Evolutionary conservation across 2,797 vertebrate genomes (phyloP), one percentile per base, ranked within the genome.

Genomic region (Diceros bicornis): DNA sequence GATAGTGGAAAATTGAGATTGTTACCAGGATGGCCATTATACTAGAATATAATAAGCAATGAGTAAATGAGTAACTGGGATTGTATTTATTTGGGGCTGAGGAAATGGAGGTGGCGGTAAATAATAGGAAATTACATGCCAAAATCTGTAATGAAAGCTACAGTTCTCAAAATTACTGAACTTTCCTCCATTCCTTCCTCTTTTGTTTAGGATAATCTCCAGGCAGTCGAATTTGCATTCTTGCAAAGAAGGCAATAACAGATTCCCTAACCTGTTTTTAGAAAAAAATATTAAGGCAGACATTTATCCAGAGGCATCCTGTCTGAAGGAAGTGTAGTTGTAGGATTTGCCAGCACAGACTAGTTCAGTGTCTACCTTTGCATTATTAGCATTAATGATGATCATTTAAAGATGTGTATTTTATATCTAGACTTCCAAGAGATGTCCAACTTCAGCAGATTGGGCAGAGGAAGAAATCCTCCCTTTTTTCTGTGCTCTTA

Each of bases 191-290:
- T 12, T 41, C 21, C 23, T 84, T 64, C 29, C 66, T 91, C n/a
- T 78, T 71, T 94, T 77, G 44, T 55, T 92, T 61, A 86, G 83
- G 47, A 52, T 69, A 55, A 47, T 81, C 64, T 93, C 11, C 12
- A 91, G 78, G 68, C 37, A 89, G 0, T 55, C 32, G 14, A 91
- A 84, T 92, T 72, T 75, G 14, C 66, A 50, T 92, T 96, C 84
- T 85, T 92, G 29, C 59, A 69, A 86, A 96, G 66, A 91, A 92
- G 55, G 75, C 78, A 97, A 59, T 91, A 89, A 62, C 14, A 94
- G 75, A 82, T 93, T 82, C 59, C 41, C 52, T 82, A 72, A 25
- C 68, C 44, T 79, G 57, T 83, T 91, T 94, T 87, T 50, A 29
- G 71, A 50, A 79, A 77, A 47, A 74, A 71, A 66, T 14, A 11